phyloP scores from a whole-genome alignment of 2,113 vertebrate species.

The Colinus virginianus region DNA sequence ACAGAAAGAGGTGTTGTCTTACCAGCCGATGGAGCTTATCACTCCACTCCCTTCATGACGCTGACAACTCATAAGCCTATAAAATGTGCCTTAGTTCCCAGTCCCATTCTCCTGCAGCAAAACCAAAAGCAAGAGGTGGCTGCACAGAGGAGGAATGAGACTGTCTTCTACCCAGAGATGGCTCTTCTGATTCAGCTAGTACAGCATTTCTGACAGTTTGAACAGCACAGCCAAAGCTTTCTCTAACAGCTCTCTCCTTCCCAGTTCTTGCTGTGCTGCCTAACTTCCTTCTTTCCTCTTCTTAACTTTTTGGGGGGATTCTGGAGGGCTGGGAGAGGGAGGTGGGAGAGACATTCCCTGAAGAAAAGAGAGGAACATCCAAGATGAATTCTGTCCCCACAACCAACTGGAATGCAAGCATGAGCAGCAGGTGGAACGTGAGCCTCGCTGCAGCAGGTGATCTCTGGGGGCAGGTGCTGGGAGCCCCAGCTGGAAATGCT shows the following conservation, averaged over 20 bases:
- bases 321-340: neutral
- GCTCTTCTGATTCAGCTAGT: neutral
- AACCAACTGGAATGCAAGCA: conserved; percentile 26
- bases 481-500: neutral
- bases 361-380: neutral
- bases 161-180: neutral
- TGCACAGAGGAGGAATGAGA: neutral
- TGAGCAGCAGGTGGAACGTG: conserved; percentile 23
- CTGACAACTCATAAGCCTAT: conserved; percentile 45
- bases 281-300: neutral
- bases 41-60: conserved; percentile 27
- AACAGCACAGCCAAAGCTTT: neutral
- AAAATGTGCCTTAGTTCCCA: conserved; percentile 35
- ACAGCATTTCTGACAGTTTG: neutral
- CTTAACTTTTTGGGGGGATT: neutral
- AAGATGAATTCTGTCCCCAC: conserved; percentile 57
- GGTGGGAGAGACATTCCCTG: neutral
- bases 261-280: neutral
- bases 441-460: neutral
- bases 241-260: neutral
- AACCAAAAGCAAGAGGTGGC: neutral
- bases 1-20: conserved; percentile 23
- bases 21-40: neutral
- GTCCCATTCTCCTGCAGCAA: conserved; percentile 5
- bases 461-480: conserved; percentile 9